Evolutionary conservation across 53 echinoderm and acorn worm genomes (phyloP), one percentile per base, ranked within the genome.

Genomic region (Pentamera pediparva): DNA sequence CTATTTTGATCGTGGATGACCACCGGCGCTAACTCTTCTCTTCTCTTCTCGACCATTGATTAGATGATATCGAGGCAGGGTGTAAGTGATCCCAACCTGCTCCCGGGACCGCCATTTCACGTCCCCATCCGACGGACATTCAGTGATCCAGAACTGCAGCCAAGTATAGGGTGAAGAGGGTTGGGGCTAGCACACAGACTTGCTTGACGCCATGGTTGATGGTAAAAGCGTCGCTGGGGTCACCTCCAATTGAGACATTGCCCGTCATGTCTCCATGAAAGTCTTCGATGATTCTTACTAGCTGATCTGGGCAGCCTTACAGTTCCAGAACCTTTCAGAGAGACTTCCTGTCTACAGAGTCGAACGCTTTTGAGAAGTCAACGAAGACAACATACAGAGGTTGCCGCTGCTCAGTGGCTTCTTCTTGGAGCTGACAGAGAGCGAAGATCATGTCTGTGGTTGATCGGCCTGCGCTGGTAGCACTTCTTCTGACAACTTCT

Each of bases 161-260:
- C 3, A 75, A 80, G 37, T 29, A 85, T 15, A 85, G 59, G 4
- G 79, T 56, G 51, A 85, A 85, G 43, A 80, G 75, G 22, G 73
- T 85, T 22, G 85, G 79, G 12, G 79, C 85, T 21, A 85, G 59
- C 2, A 75, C 67, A 30, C 79, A 78, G 20, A 78, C 79, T 78
- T 84, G 74, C 32, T 84, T 79, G 27, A 84, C 78, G 41, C 79
- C 78, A 34, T 56, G 40, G 10, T 37, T 76, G 35, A 74, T 55
- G 22, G 32, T 34, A 31, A 74, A 74, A 13, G 39, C 29, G 27
- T 51, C 74, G 6, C 39, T 53, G 30, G 31, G 26, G 37, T 74
- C 56, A 11, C 71, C 71, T 30, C 71, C 50, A 31, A 48, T 36
- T 17, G 37, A 36, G 20, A 74, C 56, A 13, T 53, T 51, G 52